These are phyloP conservation scores for Pherbina coryleti DNA, from an alignment of 2,888 invertebrate species.

Conservation along the genomic window DNA sequence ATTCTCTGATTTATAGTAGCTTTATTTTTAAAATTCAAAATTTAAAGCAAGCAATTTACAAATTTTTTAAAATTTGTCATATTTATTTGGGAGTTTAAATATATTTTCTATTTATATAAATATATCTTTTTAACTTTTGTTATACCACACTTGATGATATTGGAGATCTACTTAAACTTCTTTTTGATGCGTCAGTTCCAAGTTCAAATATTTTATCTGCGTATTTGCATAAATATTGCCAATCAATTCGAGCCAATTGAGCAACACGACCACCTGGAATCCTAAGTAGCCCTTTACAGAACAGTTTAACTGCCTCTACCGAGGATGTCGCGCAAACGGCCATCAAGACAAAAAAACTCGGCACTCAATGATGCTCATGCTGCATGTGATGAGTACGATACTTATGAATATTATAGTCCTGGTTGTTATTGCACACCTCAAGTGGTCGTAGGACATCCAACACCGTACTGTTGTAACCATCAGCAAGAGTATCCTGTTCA, in stretches of 20 bases:
- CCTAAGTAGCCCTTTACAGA: background rate
- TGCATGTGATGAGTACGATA: background rate
- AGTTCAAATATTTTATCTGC: slow-evolving; percentile 59
- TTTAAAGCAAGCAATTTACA: slow-evolving; percentile 49
- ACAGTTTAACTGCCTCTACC: background rate
- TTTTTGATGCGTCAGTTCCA: slow-evolving; percentile 59
- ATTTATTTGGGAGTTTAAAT: slow-evolving; percentile 38
- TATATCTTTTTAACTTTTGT: background rate
- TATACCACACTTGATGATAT: slow-evolving; percentile 56
- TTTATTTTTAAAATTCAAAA: slow-evolving; percentile 48
- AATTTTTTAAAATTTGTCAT: slow-evolving; percentile 46
- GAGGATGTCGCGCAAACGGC: slow-evolving; percentile 44
- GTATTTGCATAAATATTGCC: slow-evolving; percentile 56
- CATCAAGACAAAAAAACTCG: slow-evolving; percentile 12
- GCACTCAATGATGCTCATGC: background rate
- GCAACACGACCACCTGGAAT: slow-evolving; percentile 43
- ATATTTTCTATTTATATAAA: slow-evolving; percentile 43
- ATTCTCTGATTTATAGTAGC: slow-evolving; percentile 27
- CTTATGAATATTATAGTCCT: slow-evolving; percentile 48
- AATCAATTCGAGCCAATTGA: slow-evolving; percentile 57
- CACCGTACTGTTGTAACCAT: slow-evolving; percentile 33
- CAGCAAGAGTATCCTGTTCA: slow-evolving; percentile 37
- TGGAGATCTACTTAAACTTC: slow-evolving; percentile 61
- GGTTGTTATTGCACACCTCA: slow-evolving; percentile 54
- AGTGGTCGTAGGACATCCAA: slow-evolving; percentile 30